phyloP scores from a whole-genome alignment of 2,888 invertebrate genomes.

The Epirrhoe tristata region DNA sequence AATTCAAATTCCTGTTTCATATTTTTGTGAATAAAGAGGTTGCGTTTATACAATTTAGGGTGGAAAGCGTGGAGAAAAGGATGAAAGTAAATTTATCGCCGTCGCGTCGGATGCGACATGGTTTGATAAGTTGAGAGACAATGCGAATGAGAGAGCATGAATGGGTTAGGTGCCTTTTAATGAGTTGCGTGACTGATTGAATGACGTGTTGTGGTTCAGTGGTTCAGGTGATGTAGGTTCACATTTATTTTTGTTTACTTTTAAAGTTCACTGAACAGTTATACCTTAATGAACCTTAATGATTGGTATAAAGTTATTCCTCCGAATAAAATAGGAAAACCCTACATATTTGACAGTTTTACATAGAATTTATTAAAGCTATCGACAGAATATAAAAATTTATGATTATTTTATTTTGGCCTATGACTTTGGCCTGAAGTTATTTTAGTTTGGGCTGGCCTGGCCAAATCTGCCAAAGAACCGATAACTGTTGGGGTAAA shows the following conservation, averaged over 20 bases:
- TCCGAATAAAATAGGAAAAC: too few species aligned
- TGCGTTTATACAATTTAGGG: conserved; percentile 59
- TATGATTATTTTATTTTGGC: too few species aligned
- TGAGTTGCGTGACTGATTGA: conserved; percentile 67
- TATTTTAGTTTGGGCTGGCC: too few species aligned
- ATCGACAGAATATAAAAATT: background rate
- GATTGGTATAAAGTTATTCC: too few species aligned
- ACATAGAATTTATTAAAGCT: background rate
- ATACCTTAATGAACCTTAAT: too few species aligned
- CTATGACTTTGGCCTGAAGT: too few species aligned
- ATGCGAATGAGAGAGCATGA: conserved; percentile 72
- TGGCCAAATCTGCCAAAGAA: too few species aligned
- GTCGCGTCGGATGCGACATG: conserved; percentile 68
- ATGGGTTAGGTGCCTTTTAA: conserved; percentile 73
- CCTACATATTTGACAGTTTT: too few species aligned
- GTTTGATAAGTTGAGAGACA: conserved; percentile 72
- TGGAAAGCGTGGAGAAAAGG: conserved; percentile 72
- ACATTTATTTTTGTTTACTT: conserved; percentile 1
- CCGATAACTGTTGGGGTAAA: too few species aligned
- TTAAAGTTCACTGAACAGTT: conserved; percentile 2
- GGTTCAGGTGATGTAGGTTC: conserved; percentile 25
- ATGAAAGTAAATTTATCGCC: conserved; percentile 82
- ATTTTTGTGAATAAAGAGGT: conserved; percentile 28
- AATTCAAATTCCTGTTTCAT: conserved; percentile 32
- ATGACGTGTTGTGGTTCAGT: conserved; percentile 45